phyloP scores from a whole-genome alignment of 2,113 vertebrate species.

The Triplophysa dalaica region DNA sequence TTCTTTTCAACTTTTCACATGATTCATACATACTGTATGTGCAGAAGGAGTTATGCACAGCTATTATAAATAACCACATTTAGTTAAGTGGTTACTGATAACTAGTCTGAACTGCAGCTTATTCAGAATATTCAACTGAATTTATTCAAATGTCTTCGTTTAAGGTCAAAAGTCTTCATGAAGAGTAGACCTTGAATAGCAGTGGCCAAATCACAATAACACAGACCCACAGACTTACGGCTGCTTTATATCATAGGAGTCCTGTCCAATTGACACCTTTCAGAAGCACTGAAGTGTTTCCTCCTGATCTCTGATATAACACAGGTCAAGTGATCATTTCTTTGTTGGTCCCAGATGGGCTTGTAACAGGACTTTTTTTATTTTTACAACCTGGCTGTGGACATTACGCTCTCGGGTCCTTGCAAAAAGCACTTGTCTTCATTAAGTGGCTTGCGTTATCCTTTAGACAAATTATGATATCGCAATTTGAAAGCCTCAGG shows the following conservation, averaged over 20 bases:
- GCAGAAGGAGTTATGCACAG: no score
- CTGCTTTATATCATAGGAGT: neutral
- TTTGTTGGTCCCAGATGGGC: conserved; percentile 42
- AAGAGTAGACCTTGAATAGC: neutral
- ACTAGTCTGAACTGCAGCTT: no score
- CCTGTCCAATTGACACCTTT: neutral
- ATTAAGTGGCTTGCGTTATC: conserved; percentile 63
- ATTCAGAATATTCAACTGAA: neutral
- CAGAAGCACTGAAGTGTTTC: conserved; percentile 50
- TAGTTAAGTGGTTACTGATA: no score
- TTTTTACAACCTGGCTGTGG: conserved; percentile 69
- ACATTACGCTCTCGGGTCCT: conserved; percentile 58
- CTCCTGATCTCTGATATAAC: conserved; percentile 56
- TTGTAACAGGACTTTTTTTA: conserved; percentile 59
- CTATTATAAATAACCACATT: no score
- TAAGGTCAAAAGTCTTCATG: neutral
- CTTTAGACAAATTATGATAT: conserved; percentile 66
- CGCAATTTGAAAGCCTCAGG: conserved; percentile 62
- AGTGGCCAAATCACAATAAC: no score
- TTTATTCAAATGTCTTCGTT: neutral
- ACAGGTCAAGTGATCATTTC: conserved; percentile 67
- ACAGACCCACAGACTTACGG: no score
- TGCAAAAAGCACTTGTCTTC: conserved; percentile 63
- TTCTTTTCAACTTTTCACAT: no score
- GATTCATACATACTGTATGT: no score